Percentiles rank a stretch among this genome's conserved stretches.
Conservation (phyloP, 2,888 invertebrate species). For the Apeira syringaria region DNA sequence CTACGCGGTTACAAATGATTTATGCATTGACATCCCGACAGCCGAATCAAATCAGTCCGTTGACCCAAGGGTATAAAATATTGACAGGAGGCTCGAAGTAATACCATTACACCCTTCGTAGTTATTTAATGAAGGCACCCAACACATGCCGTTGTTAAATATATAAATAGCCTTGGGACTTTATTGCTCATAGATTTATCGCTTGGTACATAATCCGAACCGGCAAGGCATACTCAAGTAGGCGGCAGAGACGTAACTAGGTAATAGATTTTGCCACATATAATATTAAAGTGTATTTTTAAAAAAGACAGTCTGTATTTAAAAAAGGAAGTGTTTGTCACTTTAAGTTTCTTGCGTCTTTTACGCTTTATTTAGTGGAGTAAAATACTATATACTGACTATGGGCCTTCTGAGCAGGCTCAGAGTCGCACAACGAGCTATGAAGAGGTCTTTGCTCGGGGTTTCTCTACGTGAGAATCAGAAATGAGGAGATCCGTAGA, state of each 20-base stretch:
- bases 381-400: too few relatives aligned
- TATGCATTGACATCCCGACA: conserved; percentile 18
- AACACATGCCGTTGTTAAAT: conserved; percentile 44
- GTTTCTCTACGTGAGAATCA: too few relatives aligned
- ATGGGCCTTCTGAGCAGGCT: too few relatives aligned
- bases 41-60: conserved; percentile 30
- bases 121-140: conserved; percentile 39
- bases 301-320: too few relatives aligned
- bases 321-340: too few relatives aligned
- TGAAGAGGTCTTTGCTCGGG: too few relatives aligned
- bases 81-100: conserved; percentile 26
- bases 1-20: conserved; percentile 1
- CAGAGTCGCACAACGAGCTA: too few relatives aligned
- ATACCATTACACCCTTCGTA: conserved; percentile 34
- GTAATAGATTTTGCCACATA: too few relatives aligned
- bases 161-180: conserved; percentile 39
- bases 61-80: conserved; percentile 31
- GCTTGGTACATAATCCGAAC: conserved; percentile 49
- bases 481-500: too few relatives aligned
- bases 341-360: too few relatives aligned
- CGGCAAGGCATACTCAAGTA: conserved; percentile 44
- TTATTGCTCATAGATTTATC: conserved; percentile 57
- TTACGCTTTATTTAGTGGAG: too few relatives aligned
- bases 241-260: conserved; percentile 5
- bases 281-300: too few relatives aligned